phyloP scores from a whole-genome alignment of 30 jellyfish, hydroid and myxozoan genomes.

The Turritopsis dohrnii region DNA sequence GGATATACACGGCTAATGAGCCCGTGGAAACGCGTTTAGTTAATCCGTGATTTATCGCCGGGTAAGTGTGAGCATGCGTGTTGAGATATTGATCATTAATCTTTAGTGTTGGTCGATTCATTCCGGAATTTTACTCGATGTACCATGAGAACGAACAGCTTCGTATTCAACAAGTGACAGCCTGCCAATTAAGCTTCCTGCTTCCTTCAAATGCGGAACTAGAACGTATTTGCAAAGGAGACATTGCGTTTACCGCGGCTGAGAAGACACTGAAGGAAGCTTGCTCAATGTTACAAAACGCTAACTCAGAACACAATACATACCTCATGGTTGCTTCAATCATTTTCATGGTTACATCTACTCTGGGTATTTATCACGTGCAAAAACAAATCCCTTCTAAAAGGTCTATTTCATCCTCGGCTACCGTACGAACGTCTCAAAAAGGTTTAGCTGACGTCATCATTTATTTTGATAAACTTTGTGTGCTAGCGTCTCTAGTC shows the following conservation, averaged over 20 bases:
- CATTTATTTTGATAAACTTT: background rate
- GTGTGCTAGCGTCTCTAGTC: background rate
- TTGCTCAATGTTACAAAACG: background rate
- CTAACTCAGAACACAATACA: background rate
- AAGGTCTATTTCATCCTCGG: background rate
- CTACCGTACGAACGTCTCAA: background rate
- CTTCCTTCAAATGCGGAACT: background rate
- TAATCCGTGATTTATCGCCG: too few relatives aligned
- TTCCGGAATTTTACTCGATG: background rate
- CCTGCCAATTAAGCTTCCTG: slow-evolving; percentile 20
- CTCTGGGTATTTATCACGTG: background rate
- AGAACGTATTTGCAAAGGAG: background rate
- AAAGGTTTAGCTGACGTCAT: background rate
- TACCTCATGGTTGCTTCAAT: background rate
- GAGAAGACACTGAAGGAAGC: background rate
- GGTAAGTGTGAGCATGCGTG: too few relatives aligned
- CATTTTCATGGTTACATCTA: background rate
- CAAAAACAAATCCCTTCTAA: background rate
- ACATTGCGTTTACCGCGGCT: background rate
- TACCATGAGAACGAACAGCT: background rate
- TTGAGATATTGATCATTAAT: too few relatives aligned
- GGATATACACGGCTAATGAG: too few relatives aligned
- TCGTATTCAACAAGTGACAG: slow-evolving; percentile 13
- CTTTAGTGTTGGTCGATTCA: slow-evolving; percentile 35
- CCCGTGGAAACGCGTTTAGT: too few relatives aligned